phyloP scores from a whole-genome alignment of 2,113 vertebrate species.

The Forbesichthys agassizii region DNA sequence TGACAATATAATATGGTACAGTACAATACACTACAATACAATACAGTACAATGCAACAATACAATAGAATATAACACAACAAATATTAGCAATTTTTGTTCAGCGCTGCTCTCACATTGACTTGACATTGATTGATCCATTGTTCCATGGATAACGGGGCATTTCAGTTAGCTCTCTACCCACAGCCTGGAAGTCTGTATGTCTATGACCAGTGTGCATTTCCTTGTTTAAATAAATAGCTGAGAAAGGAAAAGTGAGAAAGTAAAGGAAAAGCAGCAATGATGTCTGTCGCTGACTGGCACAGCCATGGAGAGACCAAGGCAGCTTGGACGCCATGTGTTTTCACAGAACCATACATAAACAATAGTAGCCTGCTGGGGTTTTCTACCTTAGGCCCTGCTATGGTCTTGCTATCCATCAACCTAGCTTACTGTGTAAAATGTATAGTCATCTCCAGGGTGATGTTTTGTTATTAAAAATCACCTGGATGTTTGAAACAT shows the following conservation, averaged over 20 bases:
- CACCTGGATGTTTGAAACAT: not conserved
- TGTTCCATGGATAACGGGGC: slow-evolving; percentile 9
- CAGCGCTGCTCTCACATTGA: not conserved
- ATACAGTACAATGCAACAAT: not conserved
- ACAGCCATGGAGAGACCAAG: slow-evolving; percentile 21
- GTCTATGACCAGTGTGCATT: slow-evolving; percentile 41
- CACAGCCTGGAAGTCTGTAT: slow-evolving; percentile 33
- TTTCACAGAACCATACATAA: slow-evolving; percentile 47
- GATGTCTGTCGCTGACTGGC: slow-evolving; percentile 29
- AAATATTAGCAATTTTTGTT: not conserved
- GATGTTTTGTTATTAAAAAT: slow-evolving; percentile 16
- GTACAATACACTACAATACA: no score
- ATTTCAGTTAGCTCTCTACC: slow-evolving; percentile 13
- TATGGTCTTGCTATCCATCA: slow-evolving; percentile 35
- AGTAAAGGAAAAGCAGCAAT: slow-evolving; percentile 27
- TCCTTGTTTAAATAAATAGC: slow-evolving; percentile 67
- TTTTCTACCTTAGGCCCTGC: slow-evolving; percentile 5
- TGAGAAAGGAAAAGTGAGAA: slow-evolving; percentile 43
- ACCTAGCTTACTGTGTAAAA: not conserved
- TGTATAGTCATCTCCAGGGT: not conserved
- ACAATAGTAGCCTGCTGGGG: slow-evolving; percentile 45
- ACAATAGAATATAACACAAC: not conserved
- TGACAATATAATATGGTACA: no score
- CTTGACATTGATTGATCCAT: no score
- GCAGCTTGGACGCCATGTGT: slow-evolving; percentile 39